A percentile compares a stretch with the other conserved stretches of the same genome.
These are phyloP conservation scores for Steinernema carpocapsae DNA, from an alignment of 2,888 invertebrate species.

Conservation along the genomic window DNA sequence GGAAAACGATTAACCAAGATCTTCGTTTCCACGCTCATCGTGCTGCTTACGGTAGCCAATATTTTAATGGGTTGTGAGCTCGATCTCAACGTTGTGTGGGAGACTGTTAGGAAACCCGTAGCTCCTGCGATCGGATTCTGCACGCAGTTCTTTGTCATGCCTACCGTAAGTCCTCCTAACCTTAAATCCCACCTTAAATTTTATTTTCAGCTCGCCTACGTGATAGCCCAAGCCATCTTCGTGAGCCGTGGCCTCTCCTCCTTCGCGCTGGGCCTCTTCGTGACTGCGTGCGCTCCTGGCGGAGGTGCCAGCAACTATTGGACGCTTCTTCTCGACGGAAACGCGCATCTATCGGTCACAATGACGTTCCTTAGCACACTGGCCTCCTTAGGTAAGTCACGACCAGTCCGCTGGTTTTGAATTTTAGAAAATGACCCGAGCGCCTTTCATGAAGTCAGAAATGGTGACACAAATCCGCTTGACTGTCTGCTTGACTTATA, in stretches of 20 bases:
- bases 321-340: conserved; percentile 88
- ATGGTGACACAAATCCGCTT: no score
- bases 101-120: conserved; percentile 71
- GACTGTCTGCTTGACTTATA: no score
- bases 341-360: conserved; percentile 88
- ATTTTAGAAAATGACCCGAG: no score
- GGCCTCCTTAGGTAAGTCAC: conserved; percentile 79
- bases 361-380: conserved; percentile 92
- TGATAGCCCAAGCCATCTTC: conserved; percentile 61
- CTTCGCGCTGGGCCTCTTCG: conserved; percentile 68
- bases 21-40: conserved; percentile 62
- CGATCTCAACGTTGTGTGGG: conserved; percentile 60
- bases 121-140: conserved; percentile 72
- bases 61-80: conserved; percentile 68
- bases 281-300: conserved; percentile 71
- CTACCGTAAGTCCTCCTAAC: conserved; percentile 69
- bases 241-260: conserved; percentile 57
- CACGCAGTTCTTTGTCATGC: conserved; percentile 73
- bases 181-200: neutral
- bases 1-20: conserved; percentile 50
- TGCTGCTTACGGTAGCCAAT: conserved; percentile 65
- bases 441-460: no score
- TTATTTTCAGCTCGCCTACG: conserved; percentile 62
- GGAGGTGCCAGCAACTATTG: conserved; percentile 95
- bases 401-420: no score